Evolutionary conservation across 2,888 invertebrate genomes (phyloP).

Genomic region (Tetrapedia diversipes): DNA sequence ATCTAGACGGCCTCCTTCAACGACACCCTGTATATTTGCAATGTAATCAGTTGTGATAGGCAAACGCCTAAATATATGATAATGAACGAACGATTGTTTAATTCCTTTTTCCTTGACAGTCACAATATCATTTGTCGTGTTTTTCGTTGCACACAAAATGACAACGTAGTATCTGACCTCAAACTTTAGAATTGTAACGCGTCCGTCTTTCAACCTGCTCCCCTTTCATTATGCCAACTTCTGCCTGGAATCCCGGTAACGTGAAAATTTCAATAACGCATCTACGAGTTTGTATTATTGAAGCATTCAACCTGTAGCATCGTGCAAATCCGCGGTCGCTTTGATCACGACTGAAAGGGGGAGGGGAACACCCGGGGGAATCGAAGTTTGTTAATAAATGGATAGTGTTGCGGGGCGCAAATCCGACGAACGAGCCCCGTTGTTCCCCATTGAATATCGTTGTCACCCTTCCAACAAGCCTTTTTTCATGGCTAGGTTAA

Average conservation of each 20-base stretch:
- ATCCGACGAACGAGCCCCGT: background rate
- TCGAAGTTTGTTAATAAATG: slow-evolving; percentile 35
- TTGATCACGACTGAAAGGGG: slow-evolving; percentile 8
- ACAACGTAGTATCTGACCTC: background rate
- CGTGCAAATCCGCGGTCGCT: slow-evolving; percentile 21
- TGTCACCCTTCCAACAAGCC: background rate
- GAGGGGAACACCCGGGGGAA: slow-evolving; percentile 6
- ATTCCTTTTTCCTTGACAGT: too few relatives aligned
- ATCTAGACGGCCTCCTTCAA: too few relatives aligned
- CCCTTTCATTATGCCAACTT: background rate
- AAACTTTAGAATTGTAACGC: background rate
- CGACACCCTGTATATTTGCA: too few relatives aligned
- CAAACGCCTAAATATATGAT: too few relatives aligned
- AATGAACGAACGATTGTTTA: too few relatives aligned
- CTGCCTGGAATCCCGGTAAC: background rate
- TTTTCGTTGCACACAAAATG: background rate
- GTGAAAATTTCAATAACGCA: slow-evolving; percentile 30
- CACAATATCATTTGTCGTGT: too few relatives aligned
- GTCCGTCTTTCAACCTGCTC: background rate
- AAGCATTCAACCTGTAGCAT: slow-evolving; percentile 4
- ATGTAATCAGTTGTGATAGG: too few relatives aligned
- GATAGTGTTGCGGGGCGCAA: background rate
- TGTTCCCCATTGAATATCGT: background rate
- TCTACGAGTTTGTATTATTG: slow-evolving; percentile 10
- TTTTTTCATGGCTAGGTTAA: background rate